Base-by-base conservation (phyloP, 2,888 invertebrate species). In the Ichneumoninae sp. region DNA sequence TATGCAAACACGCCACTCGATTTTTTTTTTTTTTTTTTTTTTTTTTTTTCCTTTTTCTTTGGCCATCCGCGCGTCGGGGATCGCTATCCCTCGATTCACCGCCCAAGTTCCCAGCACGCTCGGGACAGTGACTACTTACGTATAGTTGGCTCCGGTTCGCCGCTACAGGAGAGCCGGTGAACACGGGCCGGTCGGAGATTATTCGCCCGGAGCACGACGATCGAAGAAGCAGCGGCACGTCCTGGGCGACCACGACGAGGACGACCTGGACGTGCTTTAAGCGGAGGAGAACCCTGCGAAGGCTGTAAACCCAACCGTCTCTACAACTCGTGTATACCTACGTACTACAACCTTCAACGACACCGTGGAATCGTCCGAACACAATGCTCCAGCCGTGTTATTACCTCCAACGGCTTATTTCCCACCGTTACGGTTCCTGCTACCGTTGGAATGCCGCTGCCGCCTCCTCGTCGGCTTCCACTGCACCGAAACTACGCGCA, bases 371-470 rank as follows among this genome's bases (percentile, higher is more conserved):
- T 77, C 60, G 77, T 77, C 75, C 60, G 66, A 71, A 74, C 60
- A 86, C 84, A 74, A 84, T 84, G 77, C 84, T 84, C 77, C 68
- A 50, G 63, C 52, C 79, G 66, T 85, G 71, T 83, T 84, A 83
- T 86, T 86, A 84, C 83, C 78, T 77, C 82, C 50, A 83, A 73
- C 83, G 84, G 82, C 82, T 86, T 86, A 83, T 84, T 80, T 79
- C 83, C 83, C 84, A 82, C 84, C 84, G 84, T 86, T 86, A 86
- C 80, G 84, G 82, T 83, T 77, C 13, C 60, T 70, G 75, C 82
- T 81, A 77, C 85, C 74, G 84, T 84, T 84, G 78, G 81, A 78
- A 84, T 81, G 77, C 74, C 63, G 50, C 65, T 33, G 70, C 70
- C 57, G 57, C 22, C 33, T 26, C 40, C 76, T 70, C 74, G 33